Base-by-base conservation (phyloP, 1,140 invertebrate genomes). In the Drosophila tani region DNA sequence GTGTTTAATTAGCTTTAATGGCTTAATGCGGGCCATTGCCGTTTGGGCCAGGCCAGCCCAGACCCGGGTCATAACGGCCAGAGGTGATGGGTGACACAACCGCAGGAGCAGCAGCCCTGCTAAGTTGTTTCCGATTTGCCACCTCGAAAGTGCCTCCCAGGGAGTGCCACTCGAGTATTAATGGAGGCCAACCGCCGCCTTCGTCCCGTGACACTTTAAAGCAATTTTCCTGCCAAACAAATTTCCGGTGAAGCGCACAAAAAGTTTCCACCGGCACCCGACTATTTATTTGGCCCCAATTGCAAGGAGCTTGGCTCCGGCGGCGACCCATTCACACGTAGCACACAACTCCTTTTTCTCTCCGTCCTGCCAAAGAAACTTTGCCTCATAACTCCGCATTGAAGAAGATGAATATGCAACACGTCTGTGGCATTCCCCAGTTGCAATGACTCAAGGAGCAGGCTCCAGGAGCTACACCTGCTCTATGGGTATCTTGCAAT, bases 391-490 rank as follows among this genome's bases (percentile, higher is more conserved):
- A 88, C 85, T 88, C 84, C 70, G 78, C 84, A 84, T 79, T 88
- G 84, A 88, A 57, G 85, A 88, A 88, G 84, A 88, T 88, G 85
- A 81, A 88, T 88, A 85, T 90, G 84, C 84, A 88, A 85, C 84
- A 88, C 84, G 85, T 90, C 75, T 85, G 35, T 65, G 63, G 73
- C 77, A 88, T 75, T 84, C 81, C 4, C 71, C 50, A 50, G 29
- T 29, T 51, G 38, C 53, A 71, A 71, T 74, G 70, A 59, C 53
- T 71, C 67, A 56, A 64, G 17, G 29, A 27, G 40, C n/a, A 14
- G n/a, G 11, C 29, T 21, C 14, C 58, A 21, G 24, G 14, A 11
- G 15, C 19, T 41, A 19, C 47, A 27, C 32, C 12, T 15, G 24
- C 27, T 41, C 29, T 45, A 19, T 11, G 35, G 35, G 47, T 55